Evolutionary conservation across 2,888 invertebrate genomes (phyloP).

Genomic region (Drosophila quinaria): DNA sequence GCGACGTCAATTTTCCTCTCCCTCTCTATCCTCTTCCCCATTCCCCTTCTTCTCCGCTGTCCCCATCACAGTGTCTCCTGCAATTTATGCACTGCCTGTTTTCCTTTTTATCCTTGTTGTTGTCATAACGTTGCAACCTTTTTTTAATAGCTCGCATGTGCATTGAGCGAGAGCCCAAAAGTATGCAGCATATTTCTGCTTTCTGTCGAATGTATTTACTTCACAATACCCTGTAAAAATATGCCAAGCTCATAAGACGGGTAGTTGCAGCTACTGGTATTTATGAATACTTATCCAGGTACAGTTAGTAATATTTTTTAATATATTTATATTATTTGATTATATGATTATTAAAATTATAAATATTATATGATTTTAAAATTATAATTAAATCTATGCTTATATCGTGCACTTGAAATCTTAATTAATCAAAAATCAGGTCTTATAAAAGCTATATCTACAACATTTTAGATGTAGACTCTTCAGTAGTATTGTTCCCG

Average conservation of each 20-base stretch:
- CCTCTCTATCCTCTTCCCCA: too few relatives aligned
- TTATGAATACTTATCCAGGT: too few relatives aligned
- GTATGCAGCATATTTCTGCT: slow-evolving; percentile 17
- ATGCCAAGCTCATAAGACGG: background rate
- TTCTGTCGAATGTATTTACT: slow-evolving; percentile 4
- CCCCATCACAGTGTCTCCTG: background rate
- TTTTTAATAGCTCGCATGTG: slow-evolving; percentile 69
- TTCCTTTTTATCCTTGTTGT: background rate
- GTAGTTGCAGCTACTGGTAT: background rate
- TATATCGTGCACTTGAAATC: too few relatives aligned
- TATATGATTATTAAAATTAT: too few relatives aligned
- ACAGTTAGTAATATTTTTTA: too few relatives aligned
- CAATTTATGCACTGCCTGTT: background rate
- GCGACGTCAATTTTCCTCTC: background rate
- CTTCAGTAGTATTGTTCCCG: too few relatives aligned
- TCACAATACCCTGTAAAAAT: slow-evolving; percentile 20
- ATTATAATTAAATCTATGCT: too few relatives aligned
- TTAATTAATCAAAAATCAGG: too few relatives aligned
- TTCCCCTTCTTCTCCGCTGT: background rate
- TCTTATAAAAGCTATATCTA: too few relatives aligned
- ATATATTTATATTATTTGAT: too few relatives aligned
- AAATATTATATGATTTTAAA: too few relatives aligned
- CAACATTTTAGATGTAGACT: too few relatives aligned
- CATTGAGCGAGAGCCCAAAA: slow-evolving; percentile 30
- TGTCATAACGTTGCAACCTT: slow-evolving; percentile 53